phyloP scores from a whole-genome alignment of 2,113 vertebrate species.

The Dicaeum eximium region DNA sequence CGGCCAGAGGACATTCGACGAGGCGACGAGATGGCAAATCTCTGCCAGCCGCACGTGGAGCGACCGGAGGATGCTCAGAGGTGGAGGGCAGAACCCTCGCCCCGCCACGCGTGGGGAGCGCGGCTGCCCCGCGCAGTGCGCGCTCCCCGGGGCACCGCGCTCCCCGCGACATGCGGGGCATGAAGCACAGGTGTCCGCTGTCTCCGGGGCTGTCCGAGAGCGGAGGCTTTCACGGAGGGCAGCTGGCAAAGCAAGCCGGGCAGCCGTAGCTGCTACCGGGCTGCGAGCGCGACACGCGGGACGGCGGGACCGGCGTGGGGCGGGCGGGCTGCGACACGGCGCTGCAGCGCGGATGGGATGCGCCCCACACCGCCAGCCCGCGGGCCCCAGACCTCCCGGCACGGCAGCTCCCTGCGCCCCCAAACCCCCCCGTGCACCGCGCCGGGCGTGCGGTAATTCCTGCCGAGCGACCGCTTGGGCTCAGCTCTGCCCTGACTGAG shows the following conservation, averaged over 20 bases:
- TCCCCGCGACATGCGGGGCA: neutral
- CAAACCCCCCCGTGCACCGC: neutral
- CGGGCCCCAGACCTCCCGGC: rapidly evolving
- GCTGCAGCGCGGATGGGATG: neutral
- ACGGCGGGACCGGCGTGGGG: neutral
- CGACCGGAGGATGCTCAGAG: neutral
- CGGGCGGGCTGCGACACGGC: neutral
- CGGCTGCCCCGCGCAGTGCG: too few species aligned
- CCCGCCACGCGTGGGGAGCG: neutral
- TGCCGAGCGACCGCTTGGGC: neutral
- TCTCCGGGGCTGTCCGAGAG: too few species aligned
- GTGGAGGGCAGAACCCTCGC: neutral
- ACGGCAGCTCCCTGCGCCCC: neutral
- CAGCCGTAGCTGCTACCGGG: neutral
- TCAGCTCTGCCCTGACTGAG: neutral
- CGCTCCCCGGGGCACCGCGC: too few species aligned
- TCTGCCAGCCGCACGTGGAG: neutral
- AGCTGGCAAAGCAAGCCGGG: neutral
- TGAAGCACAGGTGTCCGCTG: neutral
- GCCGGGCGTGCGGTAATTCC: neutral
- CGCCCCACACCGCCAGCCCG: neutral
- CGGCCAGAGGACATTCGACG: neutral
- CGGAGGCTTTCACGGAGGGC: neutral
- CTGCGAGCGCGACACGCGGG: neutral
- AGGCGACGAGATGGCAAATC: neutral